Evolutionary conservation across 2,113 vertebrate species (phyloP), one percentile per base, ranked within the genome.

Genomic region (Tyto alba): DNA sequence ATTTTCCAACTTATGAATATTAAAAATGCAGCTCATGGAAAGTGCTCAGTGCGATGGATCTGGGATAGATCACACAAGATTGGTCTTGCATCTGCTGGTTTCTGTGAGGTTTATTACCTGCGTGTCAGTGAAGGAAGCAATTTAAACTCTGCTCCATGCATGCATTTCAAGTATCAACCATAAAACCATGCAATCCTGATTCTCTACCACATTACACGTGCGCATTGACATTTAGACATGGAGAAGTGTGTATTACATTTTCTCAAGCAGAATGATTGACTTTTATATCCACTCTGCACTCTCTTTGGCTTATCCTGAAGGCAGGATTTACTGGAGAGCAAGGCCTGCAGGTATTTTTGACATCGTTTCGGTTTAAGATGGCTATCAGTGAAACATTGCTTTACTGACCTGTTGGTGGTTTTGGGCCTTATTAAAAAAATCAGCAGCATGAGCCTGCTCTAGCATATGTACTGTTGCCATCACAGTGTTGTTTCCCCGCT

Each of bases 381-480:
- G 18, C 50, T 57, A 2, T 53, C 27, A 29, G 55, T 77, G 72
- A 62, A 92, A 43, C 1, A 3, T 15, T 63, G n/a, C 43, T 75
- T 90, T 88, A 57, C 16, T 26, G 30, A 64, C n/a, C 32, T 75
- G 5, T 40, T 43, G 45, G 36, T 75, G 18, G 21, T 13, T 75
- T 82, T 9, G 29, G 20, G 14, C 27, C 32, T 68, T 47, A 25
- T 27, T 64, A 38, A 88, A 85, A 85, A 80, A 52, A 68, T 3
- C 15, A 45, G 5, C 5, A 3, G 6, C 41, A 63, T 3, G 17
- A 80, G 11, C 36, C 45, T 80, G 55, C 67, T 56, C 2, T 64
- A 56, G 48, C 48, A 17, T 47, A 29, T 0, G 0, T 32, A 6
- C 17, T 11, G 0, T 26, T 72, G 60, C 67, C 19, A 53, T 43